These are phyloP conservation scores for Noturus placidus DNA, from an alignment of 2,113 vertebrate species.

Conservation along the genomic window DNA sequence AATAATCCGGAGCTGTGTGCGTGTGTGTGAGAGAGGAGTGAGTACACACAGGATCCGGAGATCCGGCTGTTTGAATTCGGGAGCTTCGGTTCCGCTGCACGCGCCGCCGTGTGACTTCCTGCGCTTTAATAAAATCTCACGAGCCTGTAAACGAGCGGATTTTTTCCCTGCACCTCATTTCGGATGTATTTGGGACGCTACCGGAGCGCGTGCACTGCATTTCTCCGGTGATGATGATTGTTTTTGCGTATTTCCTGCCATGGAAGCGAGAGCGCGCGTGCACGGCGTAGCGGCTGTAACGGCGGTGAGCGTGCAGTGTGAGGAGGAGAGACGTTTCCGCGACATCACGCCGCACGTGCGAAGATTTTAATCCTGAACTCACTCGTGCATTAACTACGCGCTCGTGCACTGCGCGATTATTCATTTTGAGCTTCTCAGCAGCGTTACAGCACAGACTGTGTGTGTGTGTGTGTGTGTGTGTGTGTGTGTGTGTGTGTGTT, in stretches of 20 bases:
- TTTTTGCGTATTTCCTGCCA: conserved; percentile 57
- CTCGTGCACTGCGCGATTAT: neutral
- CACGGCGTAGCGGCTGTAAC: conserved; percentile 63
- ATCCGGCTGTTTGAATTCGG: conserved; percentile 51
- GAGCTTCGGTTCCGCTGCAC: conserved; percentile 32
- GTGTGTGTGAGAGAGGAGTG: conserved; percentile 11
- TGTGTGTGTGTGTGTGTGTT: conserved; percentile 14
- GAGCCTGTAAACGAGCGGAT: neutral
- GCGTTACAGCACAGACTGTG: neutral
- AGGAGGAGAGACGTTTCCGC: conserved; percentile 37
- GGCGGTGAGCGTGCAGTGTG: conserved; percentile 11
- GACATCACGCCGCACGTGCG: conserved; percentile 9
- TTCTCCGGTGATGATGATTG: conserved; percentile 50
- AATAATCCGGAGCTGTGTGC: neutral
- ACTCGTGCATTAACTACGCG: neutral
- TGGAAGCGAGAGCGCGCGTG: conserved; percentile 56
- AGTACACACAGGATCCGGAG: neutral
- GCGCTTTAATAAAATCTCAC: neutral
- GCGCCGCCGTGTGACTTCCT: neutral
- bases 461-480: neutral
- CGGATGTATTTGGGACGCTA: conserved; percentile 27
- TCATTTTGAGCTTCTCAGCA: neutral
- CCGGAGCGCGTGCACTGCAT: conserved; percentile 12
- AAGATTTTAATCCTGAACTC: neutral
- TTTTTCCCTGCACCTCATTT: neutral